Base-by-base conservation (phyloP, 2,888 invertebrate species). In the Acholoe squamosa region DNA sequence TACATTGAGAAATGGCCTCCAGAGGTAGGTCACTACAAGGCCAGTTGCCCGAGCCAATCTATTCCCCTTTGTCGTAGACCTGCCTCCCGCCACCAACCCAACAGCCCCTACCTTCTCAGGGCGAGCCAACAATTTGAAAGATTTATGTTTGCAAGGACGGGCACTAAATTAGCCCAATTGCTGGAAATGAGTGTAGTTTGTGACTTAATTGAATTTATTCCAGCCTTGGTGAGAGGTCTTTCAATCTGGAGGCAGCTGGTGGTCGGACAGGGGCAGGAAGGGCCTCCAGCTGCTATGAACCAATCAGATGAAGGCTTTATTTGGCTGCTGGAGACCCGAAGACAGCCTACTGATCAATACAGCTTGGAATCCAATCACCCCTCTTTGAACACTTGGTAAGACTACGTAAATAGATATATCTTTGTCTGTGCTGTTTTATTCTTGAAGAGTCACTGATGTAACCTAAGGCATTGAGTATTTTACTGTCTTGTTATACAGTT, bases 141-240 rank as follows among this genome's bases (percentile, higher is more conserved):
- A 80, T 33, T 80, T 80, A 80, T 33, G 80, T 80, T 33, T n/a
- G 61, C 14, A 71, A 71, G 34, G 43, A 19, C 80, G 19, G 43
- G 5, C 34, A 25, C 80, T 80, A 80, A 80, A 34, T 80, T 12
- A 43, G 80, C 22, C 80, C 34, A 80, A 80, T 80, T 43, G 43
- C 34, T 80, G 80, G 80, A 80, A 80, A 80, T 43, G 80, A 80
- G 80, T 19, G 80, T 22, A 22, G 80, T 80, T 80, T 80, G 80
- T 43, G 80, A 80, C 80, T 43, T 80, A 43, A 80, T 80, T 80
- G 80, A 33, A 80, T 80, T 80, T 80, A 80, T 80, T 19, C 80
- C 43, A 7, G 31, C 5, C 43, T 43, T 34, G n/a, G n/a, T 33
- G 80, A 19, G 25, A 22, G 80, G 80, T 16, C 80, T 80, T 80